Base-by-base conservation (phyloP, 1,140 invertebrate genomes). In the Heliothis virescens region DNA sequence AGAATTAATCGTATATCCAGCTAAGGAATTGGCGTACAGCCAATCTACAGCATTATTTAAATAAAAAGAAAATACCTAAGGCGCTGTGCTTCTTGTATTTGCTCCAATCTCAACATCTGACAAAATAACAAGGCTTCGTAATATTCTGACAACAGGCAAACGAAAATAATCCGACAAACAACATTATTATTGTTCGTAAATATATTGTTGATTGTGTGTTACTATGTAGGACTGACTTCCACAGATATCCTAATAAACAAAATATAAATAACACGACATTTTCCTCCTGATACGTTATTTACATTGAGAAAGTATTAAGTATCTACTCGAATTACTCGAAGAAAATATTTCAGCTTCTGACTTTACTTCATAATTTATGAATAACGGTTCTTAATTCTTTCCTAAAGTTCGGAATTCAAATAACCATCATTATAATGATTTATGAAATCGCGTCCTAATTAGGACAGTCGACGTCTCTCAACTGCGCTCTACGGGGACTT, bases 361-460 rank as follows among this genome's bases (percentile, higher is more conserved):
- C 7, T 57, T 67, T 67, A 18, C 63, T 48, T 67, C 63, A 18
- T 67, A 48, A 67, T 67, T 67, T 67, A 67, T 67, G 41, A 67
- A 67, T 21, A 67, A 48, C 21, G 2, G 16, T 48, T 48, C 63
- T 67, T 67, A 67, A 67, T 67, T 67, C 16, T 18, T 34, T 67
- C 41, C 21, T 55, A 57, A 72, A 60, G 74, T 60, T 59, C 65
- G 72, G 59, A 80, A 81, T 85, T 85, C 83, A 86, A 87, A 86
- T 80, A 79, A 79, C 75, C 83, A 83, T 89, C 88, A 86, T 89
- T 89, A 86, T 82, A 59, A 87, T 88, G 89, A 91, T 90, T 86
- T 85, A 91, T 90, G 84, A 79, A 72, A 79, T 83, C 73, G 73
- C 78, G 81, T 76, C 81, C 77, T 88, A 89, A 90, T 88, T 89